phyloP scores from a whole-genome alignment of 2,797 vertebrate species.

The Threskiornis aethiopicus region DNA sequence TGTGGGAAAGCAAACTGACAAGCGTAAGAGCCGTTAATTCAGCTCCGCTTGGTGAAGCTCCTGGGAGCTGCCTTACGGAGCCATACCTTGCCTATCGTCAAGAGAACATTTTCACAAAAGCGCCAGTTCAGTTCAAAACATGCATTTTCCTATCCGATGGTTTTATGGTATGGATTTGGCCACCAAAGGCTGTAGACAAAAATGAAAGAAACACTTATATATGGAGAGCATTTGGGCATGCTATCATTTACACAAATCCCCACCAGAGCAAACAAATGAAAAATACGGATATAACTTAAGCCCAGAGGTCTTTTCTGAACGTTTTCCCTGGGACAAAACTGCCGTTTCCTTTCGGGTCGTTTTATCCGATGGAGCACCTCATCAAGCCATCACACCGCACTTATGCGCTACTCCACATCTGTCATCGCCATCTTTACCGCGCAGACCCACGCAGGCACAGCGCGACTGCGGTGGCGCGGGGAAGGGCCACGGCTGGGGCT shows the following conservation, averaged over 20 bases:
- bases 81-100: background rate
- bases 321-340: background rate
- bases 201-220: background rate
- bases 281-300: background rate
- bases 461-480: rapidly evolving
- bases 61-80: rapidly evolving
- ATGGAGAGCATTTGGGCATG: rapidly evolving
- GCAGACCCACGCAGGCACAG: rapidly evolving
- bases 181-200: background rate
- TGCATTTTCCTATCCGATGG: background rate
- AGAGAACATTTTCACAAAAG: background rate
- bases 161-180: background rate
- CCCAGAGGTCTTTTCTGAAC: background rate
- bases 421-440: background rate
- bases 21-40: background rate
- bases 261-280: background rate
- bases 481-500: background rate
- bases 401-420: background rate
- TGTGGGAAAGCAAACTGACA: background rate
- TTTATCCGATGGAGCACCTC: background rate
- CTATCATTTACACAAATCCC: background rate
- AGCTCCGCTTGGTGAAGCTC: background rate
- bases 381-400: background rate
- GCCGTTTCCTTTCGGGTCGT: background rate
- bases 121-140: background rate